Evolutionary conservation across 2,797 vertebrate genomes (phyloP), one percentile per base, ranked within the genome.

Genomic region (Mastacembelus armatus): DNA sequence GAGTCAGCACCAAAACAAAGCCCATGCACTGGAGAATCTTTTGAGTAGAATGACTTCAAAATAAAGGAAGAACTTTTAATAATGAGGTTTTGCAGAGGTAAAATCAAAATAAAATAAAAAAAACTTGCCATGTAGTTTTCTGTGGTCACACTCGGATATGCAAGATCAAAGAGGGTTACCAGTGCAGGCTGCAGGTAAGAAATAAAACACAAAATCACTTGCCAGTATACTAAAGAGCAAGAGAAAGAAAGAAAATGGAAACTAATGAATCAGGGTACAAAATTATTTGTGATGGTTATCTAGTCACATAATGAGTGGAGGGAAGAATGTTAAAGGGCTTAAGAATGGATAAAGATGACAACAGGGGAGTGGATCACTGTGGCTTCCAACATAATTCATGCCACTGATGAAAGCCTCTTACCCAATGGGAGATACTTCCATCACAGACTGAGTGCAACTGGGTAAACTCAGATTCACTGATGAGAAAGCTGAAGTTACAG

Each of bases 121-220:
- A 87, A 92, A 94, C 92, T 93, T 93, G 93, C 92, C 93, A 94
- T 91, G 91, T 93, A 93, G 92, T 93, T 93, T 92, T 90, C 85
- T 73, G 91, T 81, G 71, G 91, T 93, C 92, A 92, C 87, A 87
- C 92, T 90, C 26, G 91, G 91, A 89, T 92, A 93, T 74, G 92
- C 90, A 90, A 93, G 93, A 92, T 94, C 92, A 93, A 92, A 93
- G 89, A 88, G 88, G 89, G 92, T 93, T 89, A 94, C 92, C 92
- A 93, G 90, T 51, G 92, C 92, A 88, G 92, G 92, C 92, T 94
- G 93, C 90, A 89, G 90, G 85, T 87, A 87, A 92, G 84, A 91
- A 89, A 92, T 39, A 78, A 90, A 88, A 91, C 66, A 92, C 77
- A 92, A 66, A 7, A 51, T 92, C 86, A 92, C 85, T 56, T 71